Evolutionary conservation across 2,113 vertebrate genomes (phyloP).

Genomic region (Xiphias gladius): DNA sequence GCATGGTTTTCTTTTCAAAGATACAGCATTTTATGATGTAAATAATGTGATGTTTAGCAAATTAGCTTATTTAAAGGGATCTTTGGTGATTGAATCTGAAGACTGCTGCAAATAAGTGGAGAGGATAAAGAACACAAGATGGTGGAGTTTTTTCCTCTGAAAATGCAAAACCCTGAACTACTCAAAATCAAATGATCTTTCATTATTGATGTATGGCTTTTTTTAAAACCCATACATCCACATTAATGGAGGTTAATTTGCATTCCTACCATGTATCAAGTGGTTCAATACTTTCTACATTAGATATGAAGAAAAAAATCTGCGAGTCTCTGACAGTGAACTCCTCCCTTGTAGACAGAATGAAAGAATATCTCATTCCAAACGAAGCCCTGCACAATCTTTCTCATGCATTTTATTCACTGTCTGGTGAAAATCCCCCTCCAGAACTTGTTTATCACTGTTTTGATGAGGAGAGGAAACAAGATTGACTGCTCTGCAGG

Average conservation of each 20-base stretch:
- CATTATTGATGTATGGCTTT: conserved; percentile 3
- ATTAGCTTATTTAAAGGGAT: neutral
- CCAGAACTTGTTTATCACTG: conserved; percentile 61
- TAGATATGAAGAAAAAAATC: conserved; percentile 28
- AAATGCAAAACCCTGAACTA: conserved; percentile 21
- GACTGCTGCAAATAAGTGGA: neutral
- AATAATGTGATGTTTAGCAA: neutral
- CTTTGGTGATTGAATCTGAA: neutral
- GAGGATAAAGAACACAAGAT: conserved; percentile 9
- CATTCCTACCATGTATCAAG: conserved; percentile 22
- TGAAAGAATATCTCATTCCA: conserved; percentile 49
- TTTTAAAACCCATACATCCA: conserved; percentile 3
- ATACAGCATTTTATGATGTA: neutral
- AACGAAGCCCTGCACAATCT: conserved; percentile 46
- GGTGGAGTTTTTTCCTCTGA: neutral
- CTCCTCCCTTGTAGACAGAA: conserved; percentile 21
- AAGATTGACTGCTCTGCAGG: conserved; percentile 56
- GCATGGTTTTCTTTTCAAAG: conserved; percentile 6
- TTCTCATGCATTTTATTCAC: conserved; percentile 40
- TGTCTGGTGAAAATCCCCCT: conserved; percentile 44
- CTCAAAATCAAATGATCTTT: conserved; percentile 17
- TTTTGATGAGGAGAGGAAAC: conserved; percentile 60
- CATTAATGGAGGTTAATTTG: conserved; percentile 29
- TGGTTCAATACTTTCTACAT: conserved; percentile 11
- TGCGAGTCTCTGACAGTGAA: conserved; percentile 27